Evolutionary conservation across 2,113 vertebrate species (phyloP).

Genomic region (Lycaon pictus): DNA sequence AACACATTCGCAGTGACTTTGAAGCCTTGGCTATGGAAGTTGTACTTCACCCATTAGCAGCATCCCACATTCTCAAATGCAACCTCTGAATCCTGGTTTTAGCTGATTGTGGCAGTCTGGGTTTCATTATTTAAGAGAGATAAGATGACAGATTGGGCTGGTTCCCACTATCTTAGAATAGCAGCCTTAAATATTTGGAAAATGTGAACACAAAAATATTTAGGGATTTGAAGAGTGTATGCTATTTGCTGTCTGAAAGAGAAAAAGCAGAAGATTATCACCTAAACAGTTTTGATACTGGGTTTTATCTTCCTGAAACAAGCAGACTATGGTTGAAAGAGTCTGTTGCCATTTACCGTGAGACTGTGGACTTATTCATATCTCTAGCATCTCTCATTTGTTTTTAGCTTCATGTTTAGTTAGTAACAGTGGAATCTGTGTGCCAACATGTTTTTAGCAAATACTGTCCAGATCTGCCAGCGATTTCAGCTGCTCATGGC

Average conservation of each 20-base stretch:
- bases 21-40: not conserved
- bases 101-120: constrained; percentile 74
- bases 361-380: constrained; percentile 78
- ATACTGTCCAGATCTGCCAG: constrained; percentile 83
- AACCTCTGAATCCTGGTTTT: constrained; percentile 74
- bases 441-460: constrained; percentile 81
- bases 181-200: constrained; percentile 80
- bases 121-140: constrained; percentile 84
- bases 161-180: constrained; percentile 81
- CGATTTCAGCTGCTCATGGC: constrained; percentile 69
- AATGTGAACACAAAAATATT: constrained; percentile 81
- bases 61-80: constrained; percentile 33
- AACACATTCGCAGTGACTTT: constrained; percentile 54
- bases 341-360: constrained; percentile 77
- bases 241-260: constrained; percentile 83
- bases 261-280: constrained; percentile 76
- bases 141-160: constrained; percentile 82
- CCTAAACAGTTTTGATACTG: constrained; percentile 77
- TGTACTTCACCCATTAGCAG: constrained; percentile 69
- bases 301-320: constrained; percentile 82
- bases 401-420: constrained; percentile 85
- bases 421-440: constrained; percentile 79
- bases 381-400: constrained; percentile 82
- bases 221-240: constrained; percentile 81
- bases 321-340: constrained; percentile 78